Conservation (phyloP, 2,113 vertebrate genomes). For the Sinocyclocheilus rhinocerous region DNA sequence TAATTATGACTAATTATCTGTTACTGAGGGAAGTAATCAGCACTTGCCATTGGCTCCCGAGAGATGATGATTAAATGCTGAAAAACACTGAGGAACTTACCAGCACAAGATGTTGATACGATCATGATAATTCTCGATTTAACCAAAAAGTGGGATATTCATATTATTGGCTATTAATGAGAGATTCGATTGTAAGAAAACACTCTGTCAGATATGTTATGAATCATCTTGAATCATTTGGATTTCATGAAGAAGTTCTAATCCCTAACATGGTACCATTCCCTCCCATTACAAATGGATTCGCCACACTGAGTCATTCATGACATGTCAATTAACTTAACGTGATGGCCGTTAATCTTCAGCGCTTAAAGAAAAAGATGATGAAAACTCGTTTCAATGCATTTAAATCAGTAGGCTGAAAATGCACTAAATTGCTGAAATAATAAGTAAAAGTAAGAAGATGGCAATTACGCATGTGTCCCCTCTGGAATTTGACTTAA, state of each 20-base stretch:
- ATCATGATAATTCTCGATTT: not conserved
- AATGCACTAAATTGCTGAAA: constrained; percentile 15
- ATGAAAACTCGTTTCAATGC: not conserved
- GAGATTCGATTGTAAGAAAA: not conserved
- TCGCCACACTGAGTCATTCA: not conserved
- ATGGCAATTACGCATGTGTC: constrained; percentile 47
- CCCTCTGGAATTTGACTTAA: constrained; percentile 45
- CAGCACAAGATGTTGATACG: not conserved
- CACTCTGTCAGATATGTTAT: not conserved
- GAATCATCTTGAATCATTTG: not conserved
- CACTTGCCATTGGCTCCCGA: constrained; percentile 24
- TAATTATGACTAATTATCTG: constrained; percentile 49
- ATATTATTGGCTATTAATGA: not conserved
- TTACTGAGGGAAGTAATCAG: constrained; percentile 26
- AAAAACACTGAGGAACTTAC: constrained; percentile 19
- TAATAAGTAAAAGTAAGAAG: constrained; percentile 40
- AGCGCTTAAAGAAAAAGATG: constrained; percentile 23
- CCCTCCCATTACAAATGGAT: constrained; percentile 2
- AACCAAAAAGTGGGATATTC: not conserved
- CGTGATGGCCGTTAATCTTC: constrained; percentile 12
- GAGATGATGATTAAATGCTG: constrained; percentile 25
- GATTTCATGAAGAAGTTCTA: not conserved
- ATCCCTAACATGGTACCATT: constrained; percentile 1
- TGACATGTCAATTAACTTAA: constrained; percentile 22
- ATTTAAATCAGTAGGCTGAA: constrained; percentile 20